These are phyloP conservation scores for Gandaritis pyraliata DNA, from an alignment of 2,888 invertebrate genomes.

Conservation along the genomic window DNA sequence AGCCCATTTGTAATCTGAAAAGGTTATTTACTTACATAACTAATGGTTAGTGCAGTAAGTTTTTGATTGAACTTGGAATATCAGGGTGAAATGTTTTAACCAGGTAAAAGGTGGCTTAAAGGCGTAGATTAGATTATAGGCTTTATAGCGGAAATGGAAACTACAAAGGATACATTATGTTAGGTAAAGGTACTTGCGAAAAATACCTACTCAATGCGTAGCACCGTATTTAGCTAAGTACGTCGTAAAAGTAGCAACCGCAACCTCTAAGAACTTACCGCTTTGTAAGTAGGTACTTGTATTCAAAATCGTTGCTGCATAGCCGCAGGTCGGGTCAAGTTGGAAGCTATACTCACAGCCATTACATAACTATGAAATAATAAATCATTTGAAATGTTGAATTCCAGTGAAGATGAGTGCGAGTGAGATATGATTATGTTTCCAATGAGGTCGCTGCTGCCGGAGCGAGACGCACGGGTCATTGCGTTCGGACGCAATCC, in stretches of 20 bases:
- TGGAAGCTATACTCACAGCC: conserved; percentile 6
- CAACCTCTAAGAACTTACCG: too few relatives aligned
- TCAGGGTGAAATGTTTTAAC: too few relatives aligned
- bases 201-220: too few relatives aligned
- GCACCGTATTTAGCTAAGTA: too few relatives aligned
- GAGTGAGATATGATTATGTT: conserved; percentile 34
- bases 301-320: not conserved
- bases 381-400: conserved; percentile 22
- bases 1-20: not conserved
- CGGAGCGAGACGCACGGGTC: conserved; percentile 44
- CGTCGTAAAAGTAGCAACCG: too few relatives aligned
- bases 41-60: not conserved
- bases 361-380: conserved; percentile 22
- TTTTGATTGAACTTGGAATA: not conserved
- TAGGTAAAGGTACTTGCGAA: too few relatives aligned
- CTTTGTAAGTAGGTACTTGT: too few relatives aligned
- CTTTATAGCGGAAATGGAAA: too few relatives aligned
- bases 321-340: conserved; percentile 1
- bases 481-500: conserved; percentile 42
- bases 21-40: conserved; percentile 1
- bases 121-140: too few relatives aligned
- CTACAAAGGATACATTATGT: too few relatives aligned
- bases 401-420: conserved; percentile 29
- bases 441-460: conserved; percentile 39
- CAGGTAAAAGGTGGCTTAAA: too few relatives aligned